Percentiles rank a stretch among this genome's conserved stretches.
phyloP scores from a whole-genome alignment of 2,113 vertebrate species.

The human region DNA sequence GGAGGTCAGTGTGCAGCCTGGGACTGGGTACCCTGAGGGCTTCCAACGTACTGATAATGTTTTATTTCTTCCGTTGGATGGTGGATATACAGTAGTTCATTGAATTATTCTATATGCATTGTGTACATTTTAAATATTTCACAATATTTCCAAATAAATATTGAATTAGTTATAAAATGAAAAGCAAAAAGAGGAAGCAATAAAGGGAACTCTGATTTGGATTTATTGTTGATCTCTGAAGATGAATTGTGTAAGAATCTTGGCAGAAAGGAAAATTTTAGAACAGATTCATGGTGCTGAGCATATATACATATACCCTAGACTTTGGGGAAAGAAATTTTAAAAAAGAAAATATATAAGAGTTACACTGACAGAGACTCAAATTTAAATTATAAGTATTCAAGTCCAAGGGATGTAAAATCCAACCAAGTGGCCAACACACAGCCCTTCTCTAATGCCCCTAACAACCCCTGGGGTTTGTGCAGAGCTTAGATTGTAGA shows the following conservation, averaged over 20 bases:
- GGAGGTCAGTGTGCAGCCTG: not conserved
- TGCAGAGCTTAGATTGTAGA: not conserved
- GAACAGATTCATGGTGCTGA: not conserved
- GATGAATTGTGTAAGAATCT: not conserved
- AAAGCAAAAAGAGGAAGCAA: not conserved
- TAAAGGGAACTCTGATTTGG: not conserved
- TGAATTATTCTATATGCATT: not conserved
- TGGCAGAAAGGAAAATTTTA: not conserved
- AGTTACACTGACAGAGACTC: not conserved
- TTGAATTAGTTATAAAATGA: constrained; percentile 3
- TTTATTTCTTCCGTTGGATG: not conserved
- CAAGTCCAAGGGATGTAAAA: not conserved
- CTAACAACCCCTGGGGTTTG: not conserved
- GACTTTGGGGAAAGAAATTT: not conserved
- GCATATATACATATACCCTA: too few species aligned
- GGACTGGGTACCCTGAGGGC: not conserved
- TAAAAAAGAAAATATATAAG: not conserved
- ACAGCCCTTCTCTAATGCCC: not conserved
- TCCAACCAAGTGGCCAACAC: accelerated
- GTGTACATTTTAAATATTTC: not conserved
- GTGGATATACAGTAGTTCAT: accelerated
- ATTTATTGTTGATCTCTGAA: constrained; percentile 25
- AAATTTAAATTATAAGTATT: not conserved
- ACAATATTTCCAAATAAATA: not conserved
- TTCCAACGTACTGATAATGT: accelerated